phyloP scores from a whole-genome alignment of 2,888 invertebrate genomes.

The Smittia aterrima region DNA sequence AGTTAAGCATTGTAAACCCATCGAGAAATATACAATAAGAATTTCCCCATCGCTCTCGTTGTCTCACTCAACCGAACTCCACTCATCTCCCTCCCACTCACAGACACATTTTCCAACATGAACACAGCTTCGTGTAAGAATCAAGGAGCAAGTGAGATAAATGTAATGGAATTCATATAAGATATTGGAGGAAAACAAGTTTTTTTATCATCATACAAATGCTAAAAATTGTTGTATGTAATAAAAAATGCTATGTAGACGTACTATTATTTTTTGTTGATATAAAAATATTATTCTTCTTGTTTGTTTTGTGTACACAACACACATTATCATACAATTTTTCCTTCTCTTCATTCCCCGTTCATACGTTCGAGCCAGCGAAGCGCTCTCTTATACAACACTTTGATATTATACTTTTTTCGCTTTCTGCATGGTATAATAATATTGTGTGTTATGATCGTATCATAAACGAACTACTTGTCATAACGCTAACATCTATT shows the following conservation, averaged over 20 bases:
- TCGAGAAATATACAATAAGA: constrained; percentile 17
- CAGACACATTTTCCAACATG: background rate
- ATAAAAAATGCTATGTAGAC: constrained; percentile 42
- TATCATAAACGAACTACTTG: constrained; percentile 55
- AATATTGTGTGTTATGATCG: constrained; percentile 46
- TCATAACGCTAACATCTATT: constrained; percentile 55
- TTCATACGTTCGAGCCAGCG: background rate
- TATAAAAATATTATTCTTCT: constrained; percentile 39
- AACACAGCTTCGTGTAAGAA: background rate
- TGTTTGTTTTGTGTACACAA: constrained; percentile 37
- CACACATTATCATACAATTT: constrained; percentile 40
- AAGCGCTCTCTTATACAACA: constrained; percentile 3
- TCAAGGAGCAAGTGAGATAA: constrained; percentile 38
- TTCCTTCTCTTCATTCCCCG: constrained; percentile 16
- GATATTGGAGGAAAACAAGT: constrained; percentile 34
- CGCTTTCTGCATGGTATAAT: constrained; percentile 41
- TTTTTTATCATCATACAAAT: constrained; percentile 40
- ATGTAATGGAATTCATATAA: constrained; percentile 41
- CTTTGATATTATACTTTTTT: constrained; percentile 28
- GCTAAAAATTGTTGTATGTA: constrained; percentile 39
- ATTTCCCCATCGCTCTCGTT: background rate
- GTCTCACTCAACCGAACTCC: constrained; percentile 4
- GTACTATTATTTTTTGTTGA: constrained; percentile 41
- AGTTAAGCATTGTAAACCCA: background rate
- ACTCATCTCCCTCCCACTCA: background rate